Percentiles rank a stretch among this genome's conserved stretches.
phyloP scores from a whole-genome alignment of 2,113 vertebrate species.

The Drymodes brunneopygia region DNA sequence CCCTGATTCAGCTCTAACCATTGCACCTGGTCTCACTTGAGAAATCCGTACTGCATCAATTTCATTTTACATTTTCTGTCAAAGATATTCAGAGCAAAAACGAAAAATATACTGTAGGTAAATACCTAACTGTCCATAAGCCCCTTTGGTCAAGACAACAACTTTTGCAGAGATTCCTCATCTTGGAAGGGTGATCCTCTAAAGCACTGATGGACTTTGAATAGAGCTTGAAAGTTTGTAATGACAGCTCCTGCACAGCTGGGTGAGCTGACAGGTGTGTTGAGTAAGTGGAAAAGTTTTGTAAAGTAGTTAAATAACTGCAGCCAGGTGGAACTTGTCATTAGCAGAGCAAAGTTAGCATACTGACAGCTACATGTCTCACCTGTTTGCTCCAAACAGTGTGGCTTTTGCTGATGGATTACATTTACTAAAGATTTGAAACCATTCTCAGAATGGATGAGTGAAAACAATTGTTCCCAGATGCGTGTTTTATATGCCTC shows the following conservation, averaged over 20 bases:
- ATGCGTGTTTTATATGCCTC: background rate
- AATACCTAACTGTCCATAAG: background rate
- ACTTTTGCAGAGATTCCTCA: background rate
- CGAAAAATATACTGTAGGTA: background rate
- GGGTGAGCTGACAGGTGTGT: background rate
- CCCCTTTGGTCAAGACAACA: background rate
- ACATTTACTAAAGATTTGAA: background rate
- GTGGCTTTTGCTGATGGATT: background rate
- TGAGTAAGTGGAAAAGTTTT: background rate
- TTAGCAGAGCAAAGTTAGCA: background rate
- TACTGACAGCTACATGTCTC: background rate
- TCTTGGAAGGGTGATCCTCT: background rate
- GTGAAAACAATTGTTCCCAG: background rate
- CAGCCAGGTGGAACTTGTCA: background rate
- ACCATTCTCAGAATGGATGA: background rate
- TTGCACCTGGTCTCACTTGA: background rate
- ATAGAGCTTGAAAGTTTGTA: background rate
- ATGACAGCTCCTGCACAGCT: background rate
- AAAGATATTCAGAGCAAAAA: background rate
- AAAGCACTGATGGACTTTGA: background rate
- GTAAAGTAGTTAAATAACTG: background rate
- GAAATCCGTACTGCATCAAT: background rate
- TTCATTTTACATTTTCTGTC: background rate
- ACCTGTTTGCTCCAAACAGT: background rate
- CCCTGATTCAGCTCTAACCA: background rate